Base-by-base conservation (phyloP, 2,888 invertebrate species). In the Temnothorax rugatulus region DNA sequence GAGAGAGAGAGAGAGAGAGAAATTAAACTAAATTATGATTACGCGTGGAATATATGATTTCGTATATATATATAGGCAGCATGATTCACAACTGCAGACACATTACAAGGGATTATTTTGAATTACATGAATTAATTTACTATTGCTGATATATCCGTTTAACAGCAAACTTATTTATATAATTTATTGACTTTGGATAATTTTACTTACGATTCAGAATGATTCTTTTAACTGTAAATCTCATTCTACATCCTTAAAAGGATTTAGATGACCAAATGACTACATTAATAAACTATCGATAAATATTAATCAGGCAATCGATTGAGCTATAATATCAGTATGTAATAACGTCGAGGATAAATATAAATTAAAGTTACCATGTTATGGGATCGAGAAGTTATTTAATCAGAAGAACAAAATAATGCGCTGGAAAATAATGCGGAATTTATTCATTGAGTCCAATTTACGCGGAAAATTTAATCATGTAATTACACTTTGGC, bases 391-490 rank as follows among this genome's bases (percentile, higher is more conserved):
- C 44, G 47, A 71, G 34, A 71, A 34, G 59, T 59, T 79, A 71
- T 59, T 79, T 59, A 71, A 59, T 71, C 54, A 71, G 38, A 47
- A 47, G 57, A 71, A 71, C 57, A 50, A 73, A 81, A 71, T 73
- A 61, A 73, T 25, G 54, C 34, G 15, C 7, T 11, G 47, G 47
- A 47, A 73, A 81, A 47, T 61, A 59, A 34, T 44, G 47, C 18
- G 21, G 44, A 79, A 79, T 71, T 71, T 61, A 81, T 81, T 71
- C 41, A 38, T 81, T 18, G 47, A 73, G 13, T 59, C 59, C 34
- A 81, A 81, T 81, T 81, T 81, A 25, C 57, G 21, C 18, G 59
- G 59, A 59, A 73, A 73, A 81, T 81, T 76, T 81, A 73, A 81
- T 81, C 73, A 54, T 50, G 47, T 61, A 73, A 73, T 81, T 81